Base-by-base conservation (phyloP, 2,113 vertebrate genomes). In the Clupea harengus region DNA sequence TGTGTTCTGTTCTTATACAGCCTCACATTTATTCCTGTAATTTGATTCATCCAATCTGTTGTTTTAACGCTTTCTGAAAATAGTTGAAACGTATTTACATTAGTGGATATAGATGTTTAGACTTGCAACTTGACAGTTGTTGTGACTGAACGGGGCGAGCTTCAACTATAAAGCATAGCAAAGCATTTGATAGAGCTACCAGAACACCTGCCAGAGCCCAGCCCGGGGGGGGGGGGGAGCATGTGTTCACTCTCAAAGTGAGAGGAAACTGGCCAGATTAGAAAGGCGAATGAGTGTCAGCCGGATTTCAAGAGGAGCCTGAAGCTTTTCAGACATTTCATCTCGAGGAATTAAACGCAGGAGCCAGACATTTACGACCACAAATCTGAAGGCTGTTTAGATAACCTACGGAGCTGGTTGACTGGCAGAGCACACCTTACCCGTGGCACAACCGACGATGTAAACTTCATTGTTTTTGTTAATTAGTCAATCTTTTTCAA, bases 321-420 rank as follows among this genome's bases (percentile, higher is more conserved):
- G 60, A 87, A 49, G 84, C 4, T 85, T 52, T 54, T 60, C n/a
- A 11, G 20, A 45, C 60, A 57, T 54, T 85, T 82, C 64, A 81
- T 83, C 10, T 28, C 46, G 25, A 47, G 45, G 49, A 83, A 81
- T 45, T 44, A 46, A 47, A 75, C 32, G 47, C 72, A 6, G 6
- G 18, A 18, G 44, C 60, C 39, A 52, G 50, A 8, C 72, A 78
- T 15, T 78, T 28, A 78, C 72, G 15, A 44, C 28, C 11, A 18
- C 11, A 78, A 39, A 78, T 78, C 72, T 32, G 25, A 78, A 78
- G 15, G 25, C 13, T 78, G 72, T 32, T 78, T 11, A 15, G 10
- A 25, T 64, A 78, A 39, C 15, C 72, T 78, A 15, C 13, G 20
- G 17, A 13, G 10, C 64, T 72, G n/a, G 64, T 72, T 72, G 72